Base-by-base conservation (phyloP, 1,140 invertebrate species). In the Drosophila sechellia region DNA sequence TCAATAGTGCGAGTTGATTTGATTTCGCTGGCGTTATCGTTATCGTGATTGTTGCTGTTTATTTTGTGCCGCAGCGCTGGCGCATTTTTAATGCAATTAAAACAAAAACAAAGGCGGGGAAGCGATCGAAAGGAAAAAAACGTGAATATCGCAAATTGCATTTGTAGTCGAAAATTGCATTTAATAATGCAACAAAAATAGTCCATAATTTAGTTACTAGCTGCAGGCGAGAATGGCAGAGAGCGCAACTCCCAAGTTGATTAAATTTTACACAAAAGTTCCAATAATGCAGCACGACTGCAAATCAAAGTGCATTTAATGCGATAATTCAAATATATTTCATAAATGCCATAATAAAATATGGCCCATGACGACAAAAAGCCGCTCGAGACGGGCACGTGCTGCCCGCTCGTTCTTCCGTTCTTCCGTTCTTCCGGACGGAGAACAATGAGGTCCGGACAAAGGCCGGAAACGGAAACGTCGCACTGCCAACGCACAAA, bases 71-170 rank as follows among this genome's bases (percentile, higher is more conserved):
- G 37, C 45, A 45, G 42, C 46, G 31, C 37, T 60, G 69, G 52
- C 75, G 48, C 42, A 75, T 79, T 79, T 84, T 75, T 65, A 84
- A 81, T 83, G 63, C 75, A 81, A 81, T 81, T 81, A 79, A 45
- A 81, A 72, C 39, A 57, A 45, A 48, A 81, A 63, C 37, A 55
- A 73, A 56, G 46, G 40, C 43, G 5, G 43, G 17, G 37, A 6
- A 15, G 43, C 39, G 37, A 31, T 31, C 31, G 31, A 31, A 3
- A 8, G 1, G 31, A 31, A 64, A 56, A 65, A 58, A 22, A 39
- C 10, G 1, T 17, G 13, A 34, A 22, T 31, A 49, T 65, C 2
- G 25, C n/a, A 64, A 35, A 64, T 31, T 65, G 58, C 58, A 64
- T 64, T 64, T 65, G 48, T 64, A 63, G 63, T 76, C 43, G 25